These are phyloP conservation scores for Pocillopora damicornis DNA, from an alignment of 64 coral and sea anemone genomes.

Conservation along the genomic window DNA sequence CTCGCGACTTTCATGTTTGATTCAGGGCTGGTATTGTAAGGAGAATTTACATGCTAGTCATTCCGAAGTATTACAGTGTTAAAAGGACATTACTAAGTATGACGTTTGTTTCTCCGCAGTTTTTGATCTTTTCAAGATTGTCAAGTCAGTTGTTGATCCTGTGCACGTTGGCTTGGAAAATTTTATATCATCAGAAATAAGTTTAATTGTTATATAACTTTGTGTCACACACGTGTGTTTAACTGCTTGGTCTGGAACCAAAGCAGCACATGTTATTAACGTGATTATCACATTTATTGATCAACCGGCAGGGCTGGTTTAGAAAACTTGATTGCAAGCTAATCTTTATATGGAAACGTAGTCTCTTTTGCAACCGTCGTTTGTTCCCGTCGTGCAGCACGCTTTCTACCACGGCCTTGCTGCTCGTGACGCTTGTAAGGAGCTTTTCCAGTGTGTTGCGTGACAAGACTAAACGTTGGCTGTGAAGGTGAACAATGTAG, in stretches of 20 bases:
- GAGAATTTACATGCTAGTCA: background rate
- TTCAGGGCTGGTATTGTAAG: no score
- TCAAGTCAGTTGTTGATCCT: background rate
- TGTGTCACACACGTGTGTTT: background rate
- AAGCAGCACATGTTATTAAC: background rate
- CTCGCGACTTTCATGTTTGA: no score
- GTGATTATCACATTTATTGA: background rate
- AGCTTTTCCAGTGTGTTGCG: no score
- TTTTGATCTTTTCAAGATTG: background rate
- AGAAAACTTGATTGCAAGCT: background rate
- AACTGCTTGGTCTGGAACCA: constrained; percentile 25
- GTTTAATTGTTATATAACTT: background rate
- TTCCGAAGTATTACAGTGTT: no score
- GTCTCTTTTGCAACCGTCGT: no score
- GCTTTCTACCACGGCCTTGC: no score
- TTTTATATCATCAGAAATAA: background rate
- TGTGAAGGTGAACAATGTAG: no score
- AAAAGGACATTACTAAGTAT: background rate
- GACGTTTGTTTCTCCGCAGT: background rate
- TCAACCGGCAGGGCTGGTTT: constrained; percentile 29
- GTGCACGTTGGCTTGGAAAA: background rate
- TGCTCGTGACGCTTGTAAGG: no score
- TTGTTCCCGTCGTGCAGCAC: no score
- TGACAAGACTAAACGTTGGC: no score
- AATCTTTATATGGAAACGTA: background rate